Base-by-base conservation (phyloP, 2,113 vertebrate species). In the Geococcyx californianus region DNA sequence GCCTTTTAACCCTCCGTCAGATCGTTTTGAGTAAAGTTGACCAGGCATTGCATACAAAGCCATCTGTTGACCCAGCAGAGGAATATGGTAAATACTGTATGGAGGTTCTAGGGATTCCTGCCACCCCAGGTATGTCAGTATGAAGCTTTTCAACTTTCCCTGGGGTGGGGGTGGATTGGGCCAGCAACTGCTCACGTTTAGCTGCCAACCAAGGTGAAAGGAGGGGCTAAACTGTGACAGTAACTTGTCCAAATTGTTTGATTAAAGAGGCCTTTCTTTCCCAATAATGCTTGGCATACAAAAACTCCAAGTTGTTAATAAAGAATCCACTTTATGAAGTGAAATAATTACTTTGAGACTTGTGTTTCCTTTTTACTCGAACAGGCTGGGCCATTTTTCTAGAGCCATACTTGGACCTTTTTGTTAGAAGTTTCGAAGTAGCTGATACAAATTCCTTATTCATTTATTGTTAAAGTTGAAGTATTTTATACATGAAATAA, bases 11-110 rank as follows among this genome's bases (percentile, higher is more conserved):
- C 59, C 98, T 99, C 58, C 98, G 99, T 59, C 99, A 99, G 97
- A 98, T 99, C 34, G 98, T 99, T 90, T 97, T 99, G 95, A 99
- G 99, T 98, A 99, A 99, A 97, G 98, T 99, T 88, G 99, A 99
- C 96, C 99, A 99, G 91, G 97, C 96, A 7, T 97, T 99, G 33
- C 99, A 99, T 93, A 98, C 98, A 72, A 98, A 98, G 68, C 52
- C 97, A 4, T 77, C 81, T 9, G 97, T 98, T 79, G 98, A 99
- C 78, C 98, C 99, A 9, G 98, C 98, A 9, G 97, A 98, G 59
- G 98, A 99, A 97, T 99, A 99, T 84, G 98, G 98, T 91, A 98
- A 98, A 85, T 97, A 97, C 84, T 99, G 98, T 90, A 69, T 95
- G 93, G 99, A 99, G 80, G 99, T 99, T 94, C 95, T 99, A 89